These are phyloP conservation scores for Stenchaetothrips biformis DNA, from an alignment of 2,888 invertebrate species.

Conservation along the genomic window DNA sequence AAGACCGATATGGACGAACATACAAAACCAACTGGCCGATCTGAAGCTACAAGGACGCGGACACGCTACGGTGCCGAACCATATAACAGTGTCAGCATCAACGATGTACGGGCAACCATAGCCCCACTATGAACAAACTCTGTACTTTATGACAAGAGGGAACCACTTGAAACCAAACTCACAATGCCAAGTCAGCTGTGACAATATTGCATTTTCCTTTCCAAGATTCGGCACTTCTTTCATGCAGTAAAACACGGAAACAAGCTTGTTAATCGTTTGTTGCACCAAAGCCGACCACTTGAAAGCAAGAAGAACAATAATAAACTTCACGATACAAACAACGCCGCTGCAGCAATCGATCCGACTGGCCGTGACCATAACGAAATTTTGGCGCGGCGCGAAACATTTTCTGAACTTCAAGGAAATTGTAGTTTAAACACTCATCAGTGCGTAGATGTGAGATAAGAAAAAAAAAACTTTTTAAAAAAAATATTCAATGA, in stretches of 20 bases:
- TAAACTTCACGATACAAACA: slow-evolving; percentile 3
- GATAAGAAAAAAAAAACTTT: background rate
- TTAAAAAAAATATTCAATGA: background rate
- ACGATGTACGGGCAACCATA: background rate
- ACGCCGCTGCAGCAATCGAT: background rate
- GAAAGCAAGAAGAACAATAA: slow-evolving; percentile 19
- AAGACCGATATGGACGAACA: background rate
- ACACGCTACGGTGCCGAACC: background rate
- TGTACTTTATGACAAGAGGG: background rate
- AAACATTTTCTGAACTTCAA: background rate
- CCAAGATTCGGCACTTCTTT: background rate
- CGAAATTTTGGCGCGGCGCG: background rate
- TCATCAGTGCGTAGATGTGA: too few species aligned
- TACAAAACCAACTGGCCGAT: background rate
- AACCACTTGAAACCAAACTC: background rate
- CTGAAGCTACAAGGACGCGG: background rate
- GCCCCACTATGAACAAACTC: background rate
- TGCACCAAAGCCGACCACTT: background rate
- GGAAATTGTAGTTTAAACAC: background rate
- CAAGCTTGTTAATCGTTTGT: background rate
- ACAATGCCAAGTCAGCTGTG: background rate
- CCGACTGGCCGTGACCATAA: background rate
- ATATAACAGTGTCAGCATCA: background rate
- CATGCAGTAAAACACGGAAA: background rate
- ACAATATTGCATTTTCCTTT: background rate